Base-by-base conservation (phyloP, 1,140 invertebrate genomes). In the Macrocentrus cingulum region DNA sequence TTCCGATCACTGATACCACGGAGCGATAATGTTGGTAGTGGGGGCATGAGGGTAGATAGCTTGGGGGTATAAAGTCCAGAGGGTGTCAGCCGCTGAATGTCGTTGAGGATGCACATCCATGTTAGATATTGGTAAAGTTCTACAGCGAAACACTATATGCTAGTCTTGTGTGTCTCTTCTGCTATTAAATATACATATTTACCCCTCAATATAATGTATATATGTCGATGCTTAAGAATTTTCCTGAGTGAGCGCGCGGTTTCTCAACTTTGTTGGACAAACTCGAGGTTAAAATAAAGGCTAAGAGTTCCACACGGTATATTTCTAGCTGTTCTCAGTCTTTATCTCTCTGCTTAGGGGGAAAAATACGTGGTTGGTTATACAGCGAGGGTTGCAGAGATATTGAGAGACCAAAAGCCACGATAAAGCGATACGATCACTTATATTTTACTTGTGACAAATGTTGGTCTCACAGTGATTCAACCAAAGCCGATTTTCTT, bases 121-220 rank as follows among this genome's bases (percentile, higher is more conserved):
- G 71, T 67, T 69, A 71, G 70, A 74, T 76, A 76, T 76, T 74
- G 73, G 72, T 68, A 75, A 75, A 75, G 72, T 75, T 75, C 66
- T 71, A 68, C 66, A n/a, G 67, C 72, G 71, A 75, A 72, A 72
- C 71, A 66, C 73, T 68, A 69, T 59, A 60, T 29, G 67, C 66
- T 64, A 50, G 25, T 19, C 50, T 51, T 37, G 55, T 49, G 59
- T 29, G 41, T 50, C 53, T 56, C 60, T 29, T 57, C 59, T 63
- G 59, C 36, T 15, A 11, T 15, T 39, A 4, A 4, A 39, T 39
- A 11, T 39, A n/a, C n/a, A 39, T 39, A 39, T 39, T 3, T 39
- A 39, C 11, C 36, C 11, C 36, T 8, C 36, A 39, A 39, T 13
- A 13, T 15, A 5, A 3, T 39, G 36, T 34, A n/a, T n/a, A n/a